Conservation (phyloP, 2,888 invertebrate species). For the Macaria liturata region DNA sequence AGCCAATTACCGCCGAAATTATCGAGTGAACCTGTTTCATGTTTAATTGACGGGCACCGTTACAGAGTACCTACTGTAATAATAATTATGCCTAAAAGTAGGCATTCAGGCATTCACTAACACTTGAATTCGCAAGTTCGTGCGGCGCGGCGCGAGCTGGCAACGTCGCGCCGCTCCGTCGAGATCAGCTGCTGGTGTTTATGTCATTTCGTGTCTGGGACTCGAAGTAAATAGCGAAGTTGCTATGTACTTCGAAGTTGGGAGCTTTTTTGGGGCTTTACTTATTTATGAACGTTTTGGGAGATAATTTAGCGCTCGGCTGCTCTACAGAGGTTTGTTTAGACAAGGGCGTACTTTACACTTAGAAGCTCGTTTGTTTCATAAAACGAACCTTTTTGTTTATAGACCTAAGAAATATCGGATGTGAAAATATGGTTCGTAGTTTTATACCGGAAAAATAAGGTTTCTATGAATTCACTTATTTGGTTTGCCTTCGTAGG, state of each 20-base stretch:
- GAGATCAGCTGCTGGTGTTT: conserved; percentile 39
- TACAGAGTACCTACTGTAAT: conserved; percentile 29
- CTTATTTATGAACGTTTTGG: too few relatives aligned
- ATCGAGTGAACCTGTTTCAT: conserved; percentile 33
- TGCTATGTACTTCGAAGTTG: conserved; percentile 13
- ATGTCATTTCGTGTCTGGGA: neutral
- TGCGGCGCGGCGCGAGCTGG: conserved; percentile 47
- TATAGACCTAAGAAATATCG: too few relatives aligned
- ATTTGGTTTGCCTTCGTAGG: too few relatives aligned
- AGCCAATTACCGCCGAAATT: conserved; percentile 35
- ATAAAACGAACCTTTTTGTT: too few relatives aligned
- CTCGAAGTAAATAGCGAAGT: neutral
- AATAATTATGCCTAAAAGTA: conserved; percentile 13
- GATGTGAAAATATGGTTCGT: too few relatives aligned
- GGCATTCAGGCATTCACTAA: conserved; percentile 6
- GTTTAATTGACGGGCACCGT: conserved; percentile 37
- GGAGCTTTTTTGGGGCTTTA: conserved; percentile 1
- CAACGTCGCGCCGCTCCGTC: conserved; percentile 51
- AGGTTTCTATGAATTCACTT: too few relatives aligned
- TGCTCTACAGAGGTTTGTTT: too few relatives aligned
- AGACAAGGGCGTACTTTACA: too few relatives aligned
- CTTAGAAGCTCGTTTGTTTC: too few relatives aligned
- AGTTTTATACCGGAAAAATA: too few relatives aligned
- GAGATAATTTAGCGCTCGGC: too few relatives aligned
- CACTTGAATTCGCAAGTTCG: conserved; percentile 58